These are phyloP conservation scores for Propsilocerus akamusi DNA, from an alignment of 1,140 invertebrate genomes.

Conservation along the genomic window DNA sequence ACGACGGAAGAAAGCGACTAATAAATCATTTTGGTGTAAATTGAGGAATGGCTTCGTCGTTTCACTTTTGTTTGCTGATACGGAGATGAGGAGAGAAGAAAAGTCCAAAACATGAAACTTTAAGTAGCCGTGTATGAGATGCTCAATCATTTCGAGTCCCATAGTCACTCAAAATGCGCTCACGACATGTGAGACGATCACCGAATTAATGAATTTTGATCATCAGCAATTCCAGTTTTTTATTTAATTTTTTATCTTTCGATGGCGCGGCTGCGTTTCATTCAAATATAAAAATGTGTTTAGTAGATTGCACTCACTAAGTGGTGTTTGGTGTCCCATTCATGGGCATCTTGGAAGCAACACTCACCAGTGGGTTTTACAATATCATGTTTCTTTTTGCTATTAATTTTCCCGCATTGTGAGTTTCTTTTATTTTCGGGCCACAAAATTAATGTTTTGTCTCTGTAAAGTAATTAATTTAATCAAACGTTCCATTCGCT, in stretches of 20 bases:
- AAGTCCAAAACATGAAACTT: too few species aligned
- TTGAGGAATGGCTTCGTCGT: constrained; percentile 1
- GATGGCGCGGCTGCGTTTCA: not conserved
- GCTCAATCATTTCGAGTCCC: not conserved
- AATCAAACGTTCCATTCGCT: not conserved
- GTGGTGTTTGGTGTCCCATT: constrained; percentile 1
- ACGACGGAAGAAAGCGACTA: not conserved
- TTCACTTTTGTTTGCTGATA: not conserved
- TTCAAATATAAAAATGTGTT: too few species aligned
- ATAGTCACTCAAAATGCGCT: not conserved
- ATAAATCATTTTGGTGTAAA: constrained; percentile 4
- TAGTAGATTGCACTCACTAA: not conserved
- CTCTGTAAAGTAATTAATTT: constrained; percentile 4
- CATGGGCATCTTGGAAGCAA: not conserved
- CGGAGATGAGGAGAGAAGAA: too few species aligned
- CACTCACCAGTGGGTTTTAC: too few species aligned
- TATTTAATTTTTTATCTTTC: not conserved
- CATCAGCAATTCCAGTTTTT: not conserved
- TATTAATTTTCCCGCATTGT: too few species aligned
- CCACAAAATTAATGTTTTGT: constrained; percentile 3
- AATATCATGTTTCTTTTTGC: too few species aligned
- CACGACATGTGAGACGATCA: constrained; percentile 1
- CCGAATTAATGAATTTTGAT: constrained; percentile 1
- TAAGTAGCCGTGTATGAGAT: not conserved
- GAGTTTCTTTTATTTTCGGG: too few species aligned